Evolutionary conservation across 1,140 invertebrate species (phyloP).

Genomic region (Neodiprion fabricii): DNA sequence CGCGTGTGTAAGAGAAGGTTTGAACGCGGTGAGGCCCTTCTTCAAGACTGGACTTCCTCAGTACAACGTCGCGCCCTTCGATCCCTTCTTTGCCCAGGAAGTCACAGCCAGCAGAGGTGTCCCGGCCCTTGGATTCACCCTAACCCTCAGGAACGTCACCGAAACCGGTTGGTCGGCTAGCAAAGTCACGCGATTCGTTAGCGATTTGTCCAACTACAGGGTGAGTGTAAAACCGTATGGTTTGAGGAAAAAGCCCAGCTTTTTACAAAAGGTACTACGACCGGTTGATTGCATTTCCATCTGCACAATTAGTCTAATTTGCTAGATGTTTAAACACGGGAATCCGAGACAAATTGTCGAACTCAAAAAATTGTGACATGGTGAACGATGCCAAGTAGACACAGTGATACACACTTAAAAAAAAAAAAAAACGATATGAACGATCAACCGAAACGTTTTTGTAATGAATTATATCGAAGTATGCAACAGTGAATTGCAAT

Average conservation of each 20-base stretch:
- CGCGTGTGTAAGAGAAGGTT: slow-evolving; percentile 72
- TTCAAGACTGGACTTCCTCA: slow-evolving; percentile 78
- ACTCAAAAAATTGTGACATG: no score
- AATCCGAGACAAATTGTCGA: no score
- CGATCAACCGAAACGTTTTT: neutral
- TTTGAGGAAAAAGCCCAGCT: no score
- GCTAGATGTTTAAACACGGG: no score
- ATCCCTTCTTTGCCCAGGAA: slow-evolving; percentile 76
- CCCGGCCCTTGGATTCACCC: slow-evolving; percentile 68
- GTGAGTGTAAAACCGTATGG: slow-evolving; percentile 29
- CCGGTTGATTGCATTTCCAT: no score
- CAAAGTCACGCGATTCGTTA: slow-evolving; percentile 75
- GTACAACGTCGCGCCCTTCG: slow-evolving; percentile 75
- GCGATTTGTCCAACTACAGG: slow-evolving; percentile 54
- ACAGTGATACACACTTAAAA: neutral
- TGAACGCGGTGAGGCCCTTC: slow-evolving; percentile 75
- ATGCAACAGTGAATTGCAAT: neutral
- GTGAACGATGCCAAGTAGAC: no score
- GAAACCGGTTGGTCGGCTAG: slow-evolving; percentile 80
- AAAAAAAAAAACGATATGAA: slow-evolving; percentile 15
- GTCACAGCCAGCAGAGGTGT: slow-evolving; percentile 69
- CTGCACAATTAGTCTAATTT: no score
- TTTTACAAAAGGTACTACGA: no score
- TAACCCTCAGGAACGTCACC: slow-evolving; percentile 74
- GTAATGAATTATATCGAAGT: no score